Evolutionary conservation across 2,113 vertebrate genomes (phyloP).

Genomic region (Dasypus novemcinctus): DNA sequence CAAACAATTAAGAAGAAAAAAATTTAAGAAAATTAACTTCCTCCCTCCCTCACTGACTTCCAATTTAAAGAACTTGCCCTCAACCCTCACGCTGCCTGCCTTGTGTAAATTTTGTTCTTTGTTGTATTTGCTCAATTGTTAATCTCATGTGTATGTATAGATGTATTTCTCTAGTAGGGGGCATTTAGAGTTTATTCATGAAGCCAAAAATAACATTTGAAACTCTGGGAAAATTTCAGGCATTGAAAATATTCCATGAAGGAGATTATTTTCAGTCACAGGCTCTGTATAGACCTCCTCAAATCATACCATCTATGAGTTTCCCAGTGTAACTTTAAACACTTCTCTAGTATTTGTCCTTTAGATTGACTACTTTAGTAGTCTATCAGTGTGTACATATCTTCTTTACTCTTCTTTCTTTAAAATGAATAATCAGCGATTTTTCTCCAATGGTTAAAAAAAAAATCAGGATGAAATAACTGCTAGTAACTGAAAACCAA

Average conservation of each 20-base stretch:
- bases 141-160: neutral
- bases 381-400: neutral
- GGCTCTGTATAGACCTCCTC: neutral
- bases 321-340: neutral
- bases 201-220: neutral
- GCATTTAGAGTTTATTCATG: neutral
- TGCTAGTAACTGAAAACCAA: neutral
- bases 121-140: neutral
- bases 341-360: neutral
- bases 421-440: neutral
- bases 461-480: neutral
- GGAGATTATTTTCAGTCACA: neutral
- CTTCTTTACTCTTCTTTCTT: neutral
- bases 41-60: neutral
- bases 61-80: neutral
- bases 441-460: neutral
- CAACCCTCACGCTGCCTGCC: neutral
- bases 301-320: neutral
- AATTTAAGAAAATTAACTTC: neutral
- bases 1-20: neutral
- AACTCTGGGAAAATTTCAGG: neutral
- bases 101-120: constrained; percentile 12
- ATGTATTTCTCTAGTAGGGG: neutral
- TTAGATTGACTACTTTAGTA: neutral
- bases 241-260: neutral